Conservation (phyloP, 2,113 vertebrate species). For the Mustelus asterias region DNA sequence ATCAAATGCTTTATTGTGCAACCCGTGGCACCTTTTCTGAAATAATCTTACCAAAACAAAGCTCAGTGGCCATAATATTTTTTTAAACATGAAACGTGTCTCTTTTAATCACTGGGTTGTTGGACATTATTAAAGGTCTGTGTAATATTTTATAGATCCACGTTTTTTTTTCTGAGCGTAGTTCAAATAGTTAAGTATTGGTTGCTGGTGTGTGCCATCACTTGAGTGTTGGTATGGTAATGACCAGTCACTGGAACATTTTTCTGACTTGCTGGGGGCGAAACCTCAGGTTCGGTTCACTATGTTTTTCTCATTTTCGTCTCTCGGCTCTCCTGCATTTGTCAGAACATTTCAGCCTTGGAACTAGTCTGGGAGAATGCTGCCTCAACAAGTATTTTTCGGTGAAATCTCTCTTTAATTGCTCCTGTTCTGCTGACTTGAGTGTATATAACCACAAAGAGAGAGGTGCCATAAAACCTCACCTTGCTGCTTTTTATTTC, state of each 20-base stretch:
- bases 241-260: not conserved
- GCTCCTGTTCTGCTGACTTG: not conserved
- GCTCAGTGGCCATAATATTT: not conserved
- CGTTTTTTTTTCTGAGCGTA: not conserved
- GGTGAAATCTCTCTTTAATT: not conserved
- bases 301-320: not conserved
- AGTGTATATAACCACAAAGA: not conserved
- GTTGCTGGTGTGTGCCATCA: not conserved
- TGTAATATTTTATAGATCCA: slow-evolving; percentile 25
- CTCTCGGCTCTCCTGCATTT: not conserved
- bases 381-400: not conserved
- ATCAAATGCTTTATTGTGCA: slow-evolving; percentile 39
- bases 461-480: not conserved
- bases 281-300: not conserved
- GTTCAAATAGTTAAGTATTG: slow-evolving; percentile 3
- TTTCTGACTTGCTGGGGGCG: slow-evolving; percentile 6
- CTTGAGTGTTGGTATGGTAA: slow-evolving; percentile 1
- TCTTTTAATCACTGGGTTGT: slow-evolving; percentile 18
- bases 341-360: not conserved
- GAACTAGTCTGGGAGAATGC: not conserved
- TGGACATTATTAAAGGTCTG: slow-evolving; percentile 26
- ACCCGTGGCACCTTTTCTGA: slow-evolving; percentile 6
- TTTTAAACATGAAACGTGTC: not conserved
- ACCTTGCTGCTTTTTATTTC: not conserved
- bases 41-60: slow-evolving; percentile 30